phyloP scores from a whole-genome alignment of 2,888 invertebrate species.

The Lumbricus terrestris region DNA sequence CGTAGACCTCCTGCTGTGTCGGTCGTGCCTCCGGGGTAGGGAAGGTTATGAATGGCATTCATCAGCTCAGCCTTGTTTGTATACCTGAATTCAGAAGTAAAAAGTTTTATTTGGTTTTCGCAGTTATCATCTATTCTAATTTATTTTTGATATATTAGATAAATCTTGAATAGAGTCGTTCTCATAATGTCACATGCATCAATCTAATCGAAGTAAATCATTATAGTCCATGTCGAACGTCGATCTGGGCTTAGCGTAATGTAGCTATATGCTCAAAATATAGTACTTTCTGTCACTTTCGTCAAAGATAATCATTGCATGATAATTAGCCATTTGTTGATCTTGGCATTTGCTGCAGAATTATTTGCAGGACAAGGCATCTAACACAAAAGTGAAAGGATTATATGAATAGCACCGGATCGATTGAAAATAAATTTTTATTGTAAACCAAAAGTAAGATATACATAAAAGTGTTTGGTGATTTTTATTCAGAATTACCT shows the following conservation, averaged over 20 bases:
- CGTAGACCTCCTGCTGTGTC: conserved; percentile 17
- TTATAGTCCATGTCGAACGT: no score
- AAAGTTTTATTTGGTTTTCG: no score
- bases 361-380: neutral
- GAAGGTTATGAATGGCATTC: neutral
- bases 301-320: no score
- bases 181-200: no score
- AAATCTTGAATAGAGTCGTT: no score
- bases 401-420: no score
- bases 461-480: neutral
- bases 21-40: neutral
- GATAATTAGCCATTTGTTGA: neutral
- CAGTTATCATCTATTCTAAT: neutral
- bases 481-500: neutral
- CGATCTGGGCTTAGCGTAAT: no score
- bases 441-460: neutral
- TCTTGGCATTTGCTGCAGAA: neutral
- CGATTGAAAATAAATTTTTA: neutral
- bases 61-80: neutral
- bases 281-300: no score
- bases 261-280: no score
- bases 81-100: neutral
- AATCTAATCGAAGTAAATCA: no score
- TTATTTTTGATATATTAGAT: neutral
- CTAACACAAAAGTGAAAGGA: neutral